Evolutionary conservation across 1,140 invertebrate species (phyloP).

Genomic region (Heliconius eleuchia): DNA sequence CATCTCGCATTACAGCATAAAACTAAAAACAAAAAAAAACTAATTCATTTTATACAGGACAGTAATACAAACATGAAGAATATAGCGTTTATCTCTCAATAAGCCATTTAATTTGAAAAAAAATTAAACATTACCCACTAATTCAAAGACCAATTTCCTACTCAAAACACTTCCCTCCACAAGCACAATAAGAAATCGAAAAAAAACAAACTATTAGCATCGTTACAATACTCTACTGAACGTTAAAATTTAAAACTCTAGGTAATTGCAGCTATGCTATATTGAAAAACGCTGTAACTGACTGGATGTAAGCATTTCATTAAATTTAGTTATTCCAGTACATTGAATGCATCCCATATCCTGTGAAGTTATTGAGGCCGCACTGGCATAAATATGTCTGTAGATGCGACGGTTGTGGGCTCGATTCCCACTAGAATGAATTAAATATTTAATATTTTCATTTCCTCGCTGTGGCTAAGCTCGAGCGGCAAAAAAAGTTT

Average conservation of each 20-base stretch:
- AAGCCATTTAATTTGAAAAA: not conserved
- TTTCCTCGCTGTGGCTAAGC: too few species aligned
- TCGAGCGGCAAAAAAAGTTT: too few species aligned
- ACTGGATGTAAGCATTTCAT: not conserved
- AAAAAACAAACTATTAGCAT: constrained; percentile 4
- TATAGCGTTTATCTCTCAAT: not conserved
- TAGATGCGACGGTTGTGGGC: too few species aligned
- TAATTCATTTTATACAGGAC: too few species aligned
- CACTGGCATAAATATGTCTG: too few species aligned
- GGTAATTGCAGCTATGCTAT: not conserved
- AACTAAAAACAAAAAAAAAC: not conserved
- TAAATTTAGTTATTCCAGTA: not conserved
- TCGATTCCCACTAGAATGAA: too few species aligned
- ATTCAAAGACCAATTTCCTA: not conserved
- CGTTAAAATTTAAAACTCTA: not conserved
- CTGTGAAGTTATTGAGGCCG: not conserved
- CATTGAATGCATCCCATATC: not conserved
- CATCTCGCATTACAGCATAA: not conserved
- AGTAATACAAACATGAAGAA: not conserved
- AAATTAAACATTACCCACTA: not conserved
- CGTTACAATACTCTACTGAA: not conserved
- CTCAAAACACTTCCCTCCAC: constrained; percentile 5
- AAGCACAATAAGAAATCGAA: not conserved
- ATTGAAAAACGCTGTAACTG: constrained; percentile 17
- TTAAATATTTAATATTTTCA: too few species aligned